Conservation (phyloP, 2,113 vertebrate species). For the Mormyrus lacerda region DNA sequence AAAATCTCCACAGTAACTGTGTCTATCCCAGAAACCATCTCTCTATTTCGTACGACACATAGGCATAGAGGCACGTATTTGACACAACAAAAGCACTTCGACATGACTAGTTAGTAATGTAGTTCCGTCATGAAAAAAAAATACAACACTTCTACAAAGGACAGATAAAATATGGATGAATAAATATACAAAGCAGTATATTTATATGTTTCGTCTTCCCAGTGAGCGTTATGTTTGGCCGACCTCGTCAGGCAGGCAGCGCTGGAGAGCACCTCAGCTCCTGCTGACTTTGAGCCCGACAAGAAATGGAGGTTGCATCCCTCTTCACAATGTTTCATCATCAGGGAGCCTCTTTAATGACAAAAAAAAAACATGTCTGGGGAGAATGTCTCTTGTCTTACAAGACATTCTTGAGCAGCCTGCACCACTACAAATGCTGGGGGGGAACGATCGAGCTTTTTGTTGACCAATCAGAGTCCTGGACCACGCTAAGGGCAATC, state of each 20-base stretch:
- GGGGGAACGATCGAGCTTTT: too few species aligned
- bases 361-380: neutral
- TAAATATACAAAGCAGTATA: too few species aligned
- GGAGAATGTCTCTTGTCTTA: conserved; percentile 1
- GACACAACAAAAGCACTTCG: neutral
- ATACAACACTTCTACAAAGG: neutral
- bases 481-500: neutral
- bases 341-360: conserved; percentile 7
- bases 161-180: neutral
- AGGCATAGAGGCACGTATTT: neutral
- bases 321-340: neutral
- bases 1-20: neutral
- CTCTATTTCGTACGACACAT: neutral
- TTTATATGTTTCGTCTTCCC: neutral
- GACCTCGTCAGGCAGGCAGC: neutral
- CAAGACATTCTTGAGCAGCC: neutral
- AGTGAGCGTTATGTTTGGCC: neutral
- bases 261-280: neutral
- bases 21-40: neutral
- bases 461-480: neutral
- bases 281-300: neutral
- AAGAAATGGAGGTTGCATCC: neutral
- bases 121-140: neutral
- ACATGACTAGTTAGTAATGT: neutral
- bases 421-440: neutral